Percentiles rank a stretch among this genome's conserved stretches.
Evolutionary conservation across 2,888 invertebrate species (phyloP).

Genomic region (Heteromyza rotundicornis): DNA sequence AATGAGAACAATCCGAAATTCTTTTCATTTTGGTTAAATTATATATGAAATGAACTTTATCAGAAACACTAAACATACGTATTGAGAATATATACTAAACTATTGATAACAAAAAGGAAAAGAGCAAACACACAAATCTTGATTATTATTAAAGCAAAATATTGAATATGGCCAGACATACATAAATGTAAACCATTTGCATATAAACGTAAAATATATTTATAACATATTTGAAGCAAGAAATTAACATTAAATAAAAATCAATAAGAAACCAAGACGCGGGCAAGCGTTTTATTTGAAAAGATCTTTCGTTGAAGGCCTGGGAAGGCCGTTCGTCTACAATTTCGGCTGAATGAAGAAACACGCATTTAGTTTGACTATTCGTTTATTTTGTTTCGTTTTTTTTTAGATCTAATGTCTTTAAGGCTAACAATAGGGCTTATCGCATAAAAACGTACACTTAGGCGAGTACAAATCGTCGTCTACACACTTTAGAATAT

Average conservation of each 20-base stretch:
- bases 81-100: conserved; percentile 36
- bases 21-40: conserved; percentile 49
- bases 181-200: conserved; percentile 29
- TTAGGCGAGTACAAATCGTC: too few species aligned
- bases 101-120: conserved; percentile 37
- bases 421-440: too few species aligned
- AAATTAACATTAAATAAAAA: conserved; percentile 55
- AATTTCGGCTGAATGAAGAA: too few species aligned
- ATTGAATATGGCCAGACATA: conserved; percentile 17
- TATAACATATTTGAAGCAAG: conserved; percentile 54
- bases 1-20: conserved; percentile 43
- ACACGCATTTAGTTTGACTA: conserved; percentile 24
- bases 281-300: too few species aligned
- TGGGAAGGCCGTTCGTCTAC: too few species aligned
- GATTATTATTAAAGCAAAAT: conserved; percentile 40
- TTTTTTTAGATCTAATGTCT: too few species aligned
- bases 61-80: conserved; percentile 18
- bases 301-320: too few species aligned
- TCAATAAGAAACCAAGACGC: conserved; percentile 38
- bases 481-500: too few species aligned
- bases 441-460: too few species aligned
- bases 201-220: conserved; percentile 48
- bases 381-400: conserved; percentile 18
- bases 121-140: conserved; percentile 31
- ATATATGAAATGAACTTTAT: conserved; percentile 11